Conservation (phyloP, 92 coral and sea anemone species). For the Phymanthus crucifer region DNA sequence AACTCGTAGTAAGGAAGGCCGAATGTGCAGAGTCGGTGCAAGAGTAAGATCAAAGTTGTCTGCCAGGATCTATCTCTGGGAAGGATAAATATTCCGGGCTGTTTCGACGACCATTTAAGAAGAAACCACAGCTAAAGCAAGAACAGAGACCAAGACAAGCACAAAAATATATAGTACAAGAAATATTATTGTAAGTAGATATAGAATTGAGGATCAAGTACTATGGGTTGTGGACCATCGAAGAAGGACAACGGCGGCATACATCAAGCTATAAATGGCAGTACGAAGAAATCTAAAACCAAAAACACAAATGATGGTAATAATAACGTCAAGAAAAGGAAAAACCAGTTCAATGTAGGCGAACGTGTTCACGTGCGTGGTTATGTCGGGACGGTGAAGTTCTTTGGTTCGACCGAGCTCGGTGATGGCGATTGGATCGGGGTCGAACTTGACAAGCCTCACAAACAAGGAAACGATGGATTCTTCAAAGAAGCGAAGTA, state of each 20-base stretch:
- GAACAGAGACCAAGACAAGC: background rate
- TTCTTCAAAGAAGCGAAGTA: constrained; percentile 30
- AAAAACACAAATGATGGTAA: background rate
- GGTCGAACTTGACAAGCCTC: constrained; percentile 58
- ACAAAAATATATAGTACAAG: background rate
- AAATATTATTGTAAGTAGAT: no score
- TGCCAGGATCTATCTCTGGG: no score
- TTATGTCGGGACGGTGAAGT: constrained; percentile 67
- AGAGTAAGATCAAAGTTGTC: no score
- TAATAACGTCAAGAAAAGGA: background rate
- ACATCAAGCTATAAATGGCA: background rate
- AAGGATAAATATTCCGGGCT: no score
- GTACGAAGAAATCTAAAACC: background rate
- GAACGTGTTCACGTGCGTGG: constrained; percentile 73
- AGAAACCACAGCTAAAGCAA: background rate
- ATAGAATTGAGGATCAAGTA: background rate
- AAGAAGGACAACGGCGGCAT: background rate
- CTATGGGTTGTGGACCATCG: constrained; percentile 61
- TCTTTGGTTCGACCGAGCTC: constrained; percentile 47
- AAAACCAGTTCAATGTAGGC: constrained; percentile 41
- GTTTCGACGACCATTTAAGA: background rate
- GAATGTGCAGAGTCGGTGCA: no score
- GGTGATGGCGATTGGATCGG: constrained; percentile 81
- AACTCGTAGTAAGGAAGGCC: no score
- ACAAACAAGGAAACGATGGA: constrained; percentile 73